Evolutionary conservation across 2,113 vertebrate species (phyloP), one percentile per base, ranked within the genome.

Genomic region (Dromaius novaehollandiae): DNA sequence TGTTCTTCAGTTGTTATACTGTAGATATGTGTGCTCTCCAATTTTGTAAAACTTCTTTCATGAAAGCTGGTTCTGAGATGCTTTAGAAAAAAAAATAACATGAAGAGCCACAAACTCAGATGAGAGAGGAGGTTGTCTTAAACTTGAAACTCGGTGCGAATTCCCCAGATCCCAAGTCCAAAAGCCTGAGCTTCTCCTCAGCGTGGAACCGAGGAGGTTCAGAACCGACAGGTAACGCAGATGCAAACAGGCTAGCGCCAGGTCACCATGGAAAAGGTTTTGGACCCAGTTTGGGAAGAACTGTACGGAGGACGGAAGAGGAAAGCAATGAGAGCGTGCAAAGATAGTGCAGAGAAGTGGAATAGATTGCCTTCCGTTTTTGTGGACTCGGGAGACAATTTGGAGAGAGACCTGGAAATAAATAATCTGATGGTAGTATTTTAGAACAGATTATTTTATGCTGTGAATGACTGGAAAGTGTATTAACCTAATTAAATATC

Each of bases 81-180:
- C 36, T 79, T 48, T 46, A 46, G 51, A 74, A 56, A 32, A 42
- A 42, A 70, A 61, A 89, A 36, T 16, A 19, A 51, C 2, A 5
- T 3, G n/a, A 84, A 83, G 18, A 93, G 44, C 25, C 36, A 48
- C 46, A 6, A 10, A 24, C 8, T 65, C n/a, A 17, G 25, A 8
- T 3, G 21, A 24, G 42, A 58, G 44, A 40, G 25, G 22, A 78
- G 17, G 20, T 17, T 32, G 21, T 28, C 56, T 60, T 21, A 11
- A 64, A 9, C 48, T 9, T 4, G 11, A 53, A 20, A 22, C 7
- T 26, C 0, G 1, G 16, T 25, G 32, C 0, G 0, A 58, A 20
- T 9, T 48, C 53, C 70, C 51, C 10, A 25, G 5, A 63, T 8
- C 17, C 76, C 51, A 66, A 10, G 32, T 81, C 76, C 28, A 9